A percentile compares a stretch with the other conserved stretches of the same genome.
phyloP scores from a whole-genome alignment of 2,888 invertebrate species.

The Vandiemenella viatica region DNA sequence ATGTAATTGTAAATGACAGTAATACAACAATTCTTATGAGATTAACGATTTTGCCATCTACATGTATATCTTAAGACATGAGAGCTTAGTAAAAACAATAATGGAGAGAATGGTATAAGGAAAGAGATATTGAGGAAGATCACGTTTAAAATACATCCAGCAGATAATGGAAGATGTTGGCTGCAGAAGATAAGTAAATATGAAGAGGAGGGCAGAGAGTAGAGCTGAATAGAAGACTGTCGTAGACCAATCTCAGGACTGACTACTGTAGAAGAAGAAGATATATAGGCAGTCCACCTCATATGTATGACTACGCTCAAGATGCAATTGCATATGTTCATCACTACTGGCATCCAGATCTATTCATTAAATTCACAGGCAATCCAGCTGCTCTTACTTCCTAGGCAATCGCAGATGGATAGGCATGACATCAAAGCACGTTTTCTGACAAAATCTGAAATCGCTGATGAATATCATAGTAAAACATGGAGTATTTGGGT shows the following conservation, averaged over 20 bases:
- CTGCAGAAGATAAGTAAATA: too few species aligned
- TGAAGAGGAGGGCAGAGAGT: too few species aligned
- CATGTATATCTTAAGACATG: too few species aligned
- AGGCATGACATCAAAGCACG: slow-evolving; percentile 5
- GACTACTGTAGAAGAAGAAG: too few species aligned
- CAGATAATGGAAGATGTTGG: too few species aligned
- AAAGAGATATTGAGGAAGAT: too few species aligned
- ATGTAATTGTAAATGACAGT: slow-evolving; percentile 4
- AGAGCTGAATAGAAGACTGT: too few species aligned
- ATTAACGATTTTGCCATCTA: slow-evolving; percentile 1
- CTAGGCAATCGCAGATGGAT: slow-evolving; percentile 4
- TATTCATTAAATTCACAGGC: slow-evolving; percentile 16
- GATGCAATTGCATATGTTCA: slow-evolving; percentile 5
- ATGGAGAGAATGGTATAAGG: too few species aligned
- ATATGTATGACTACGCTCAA: slow-evolving; percentile 9
- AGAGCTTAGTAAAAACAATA: too few species aligned
- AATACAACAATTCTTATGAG: background rate
- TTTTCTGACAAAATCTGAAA: slow-evolving; percentile 5
- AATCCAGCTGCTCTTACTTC: slow-evolving; percentile 3
- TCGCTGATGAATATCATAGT: slow-evolving; percentile 2
- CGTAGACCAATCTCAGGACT: too few species aligned
- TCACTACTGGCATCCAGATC: slow-evolving; percentile 2
- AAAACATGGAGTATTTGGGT: slow-evolving; percentile 7
- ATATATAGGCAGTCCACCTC: background rate
- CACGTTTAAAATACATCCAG: too few species aligned